Percentiles rank a stretch among this genome's conserved stretches.
These are phyloP conservation scores for Ondatra zibethicus DNA, from an alignment of 2,113 vertebrate genomes.

Conservation along the genomic window DNA sequence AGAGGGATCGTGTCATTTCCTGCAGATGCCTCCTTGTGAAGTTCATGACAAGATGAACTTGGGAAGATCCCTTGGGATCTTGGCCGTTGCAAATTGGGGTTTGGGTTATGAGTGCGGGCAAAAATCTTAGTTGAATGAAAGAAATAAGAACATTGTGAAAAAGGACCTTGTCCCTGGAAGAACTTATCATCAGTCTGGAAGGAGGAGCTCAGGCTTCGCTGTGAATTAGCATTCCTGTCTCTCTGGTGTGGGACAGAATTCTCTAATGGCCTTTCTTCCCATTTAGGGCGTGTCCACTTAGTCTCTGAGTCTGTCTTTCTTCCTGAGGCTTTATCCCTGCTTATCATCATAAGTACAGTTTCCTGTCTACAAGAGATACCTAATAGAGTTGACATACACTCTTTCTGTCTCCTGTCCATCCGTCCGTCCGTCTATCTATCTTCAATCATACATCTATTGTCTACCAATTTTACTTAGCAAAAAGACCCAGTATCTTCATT, in stretches of 20 bases:
- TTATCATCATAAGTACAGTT: background rate
- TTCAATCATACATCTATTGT: background rate
- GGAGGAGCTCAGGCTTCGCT: background rate
- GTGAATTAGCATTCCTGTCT: background rate
- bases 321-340: background rate
- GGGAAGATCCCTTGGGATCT: background rate
- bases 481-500: background rate
- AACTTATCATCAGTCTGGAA: constrained; percentile 6
- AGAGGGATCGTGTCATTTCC: background rate
- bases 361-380: background rate
- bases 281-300: background rate
- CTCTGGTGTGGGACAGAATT: background rate
- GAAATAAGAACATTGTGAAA: background rate
- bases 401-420: background rate
- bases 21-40: background rate
- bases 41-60: background rate
- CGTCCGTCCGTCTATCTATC: background rate
- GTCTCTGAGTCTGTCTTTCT: background rate
- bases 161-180: background rate
- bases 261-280: background rate
- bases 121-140: background rate
- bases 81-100: background rate
- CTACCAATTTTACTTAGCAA: constrained; percentile 33
- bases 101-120: background rate
- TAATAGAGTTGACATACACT: background rate